Evolutionary conservation across 2,888 invertebrate genomes (phyloP), one percentile per base, ranked within the genome.

Genomic region (Eumacrocentrus americanus): DNA sequence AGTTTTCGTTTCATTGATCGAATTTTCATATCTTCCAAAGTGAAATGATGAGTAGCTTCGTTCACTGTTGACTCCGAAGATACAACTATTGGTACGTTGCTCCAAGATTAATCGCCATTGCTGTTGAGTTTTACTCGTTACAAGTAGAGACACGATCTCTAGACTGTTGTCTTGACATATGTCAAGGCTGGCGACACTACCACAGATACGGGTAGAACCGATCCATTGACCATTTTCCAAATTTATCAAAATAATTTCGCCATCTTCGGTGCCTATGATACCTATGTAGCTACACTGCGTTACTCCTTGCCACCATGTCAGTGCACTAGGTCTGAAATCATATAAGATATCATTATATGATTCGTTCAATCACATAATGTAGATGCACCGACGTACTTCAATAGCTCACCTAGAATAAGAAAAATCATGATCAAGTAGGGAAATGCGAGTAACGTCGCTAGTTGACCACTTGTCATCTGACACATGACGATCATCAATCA

Each of bases 31-130:
- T 48, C 18, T 48, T 62, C 51, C 58, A 18, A 35, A n/a, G 29
- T 53, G 18, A 16, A 56, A 51, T 46, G 58, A 16, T 57, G 55
- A 20, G 56, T 23, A 20, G 20, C 61, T 50, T 37, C 50, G 70
- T 14, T 65, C 72, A 56, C 12, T 23, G 6, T 46, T 46, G 3
- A 6, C 4, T 2, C 6, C n/a, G 87, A 91, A 92, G 52, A 88
- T 86, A 75, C 91, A 92, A 53, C 88, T 88, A 66, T 85, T 87
- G 1, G 88, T 87, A 67, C 89, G 87, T 73, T 92, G 90, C 77
- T 95, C 94, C 56, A 95, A 81, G 25, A 94, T 81, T 60, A 95
- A 81, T 68, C 91, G 89, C 89, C 92, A 94, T 75, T 95, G 94
- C 65, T 90, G 88, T 35, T 88, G 88, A 66, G 88, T 85, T 34